Evolutionary conservation across 1,140 invertebrate genomes (phyloP).

Genomic region (Tetramorium alpestre): DNA sequence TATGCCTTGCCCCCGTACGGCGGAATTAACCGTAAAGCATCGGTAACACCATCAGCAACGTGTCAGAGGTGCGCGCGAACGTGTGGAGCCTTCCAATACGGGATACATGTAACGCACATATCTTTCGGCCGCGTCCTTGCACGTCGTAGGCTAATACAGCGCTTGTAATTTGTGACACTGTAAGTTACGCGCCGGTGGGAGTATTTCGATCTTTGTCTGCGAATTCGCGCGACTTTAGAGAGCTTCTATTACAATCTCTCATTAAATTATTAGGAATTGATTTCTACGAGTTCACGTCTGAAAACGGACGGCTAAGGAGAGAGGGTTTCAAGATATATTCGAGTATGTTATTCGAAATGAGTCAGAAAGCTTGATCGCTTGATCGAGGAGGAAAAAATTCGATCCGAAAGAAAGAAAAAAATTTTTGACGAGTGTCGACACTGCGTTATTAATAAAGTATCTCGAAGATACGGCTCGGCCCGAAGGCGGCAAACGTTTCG

Average conservation of each 20-base stretch:
- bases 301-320: background rate
- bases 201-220: background rate
- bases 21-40: conserved; percentile 35
- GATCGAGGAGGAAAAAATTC: background rate
- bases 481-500: conserved; percentile 25
- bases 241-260: background rate
- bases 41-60: background rate
- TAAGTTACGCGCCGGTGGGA: conserved; percentile 10
- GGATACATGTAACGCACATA: background rate
- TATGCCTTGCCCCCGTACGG: background rate
- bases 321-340: background rate
- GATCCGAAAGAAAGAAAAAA: conserved; percentile 5
- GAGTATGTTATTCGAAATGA: background rate
- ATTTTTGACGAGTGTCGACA: background rate
- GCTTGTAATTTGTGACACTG: conserved; percentile 10
- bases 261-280: background rate
- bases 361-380: background rate
- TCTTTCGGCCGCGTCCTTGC: conserved; percentile 14
- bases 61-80: conserved; percentile 16
- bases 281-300: background rate
- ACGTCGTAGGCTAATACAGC: background rate
- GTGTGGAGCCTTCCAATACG: background rate
- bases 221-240: background rate
- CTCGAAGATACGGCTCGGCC: conserved; percentile 2
- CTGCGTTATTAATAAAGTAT: conserved; percentile 51